Base-by-base conservation (phyloP, 37 sponge, comb jelly and placozoan genomes). In the Beroe forskalii region DNA sequence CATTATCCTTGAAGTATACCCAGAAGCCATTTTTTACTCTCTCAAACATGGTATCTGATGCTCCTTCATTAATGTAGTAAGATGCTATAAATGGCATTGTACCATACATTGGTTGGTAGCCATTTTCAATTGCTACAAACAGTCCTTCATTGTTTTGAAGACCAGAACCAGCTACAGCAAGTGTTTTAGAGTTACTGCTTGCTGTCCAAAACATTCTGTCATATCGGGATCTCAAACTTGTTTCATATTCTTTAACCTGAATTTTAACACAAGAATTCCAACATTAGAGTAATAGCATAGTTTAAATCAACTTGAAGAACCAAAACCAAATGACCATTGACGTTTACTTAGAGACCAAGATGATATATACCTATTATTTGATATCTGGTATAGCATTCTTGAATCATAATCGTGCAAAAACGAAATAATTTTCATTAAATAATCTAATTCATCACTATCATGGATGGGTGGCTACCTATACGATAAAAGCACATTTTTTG, bases 111-210 rank as follows among this genome's bases (percentile, higher is more conserved):
- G 44, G n/a, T 42, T 80, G 28, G 27, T 80, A 80, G 22, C 86
- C 86, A 23, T 20, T 23, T 8, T 80, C 86, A 32, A 43, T 23
- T n/a, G 86, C 86, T 20, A 80, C 86, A 80, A 80, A 80, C 4
- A 80, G 25, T 44, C 86, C 86, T 25, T 80, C 86, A 44, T 80
- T 80, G 27, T 80, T 80, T 27, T 44, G 44, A 44, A 41, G 55
- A 12, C 86, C 86, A n/a, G 86, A 80, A 1, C 86, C 55, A 44
- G 72, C 32, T 36, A 69, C 32, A 14, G 72, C 72, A 69, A 80
- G 3, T 80, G 86, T 44, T 0, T 22, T 32, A 25, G 43, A 44
- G 14, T 42, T 80, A 23, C 40, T 48, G 17, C 86, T 41, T 1
- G 86, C 86, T 6, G 27, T 38, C 86, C 86, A 80, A 43, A 80